phyloP scores from a whole-genome alignment of 2,113 vertebrate species.

The Burhinus bistriatus region DNA sequence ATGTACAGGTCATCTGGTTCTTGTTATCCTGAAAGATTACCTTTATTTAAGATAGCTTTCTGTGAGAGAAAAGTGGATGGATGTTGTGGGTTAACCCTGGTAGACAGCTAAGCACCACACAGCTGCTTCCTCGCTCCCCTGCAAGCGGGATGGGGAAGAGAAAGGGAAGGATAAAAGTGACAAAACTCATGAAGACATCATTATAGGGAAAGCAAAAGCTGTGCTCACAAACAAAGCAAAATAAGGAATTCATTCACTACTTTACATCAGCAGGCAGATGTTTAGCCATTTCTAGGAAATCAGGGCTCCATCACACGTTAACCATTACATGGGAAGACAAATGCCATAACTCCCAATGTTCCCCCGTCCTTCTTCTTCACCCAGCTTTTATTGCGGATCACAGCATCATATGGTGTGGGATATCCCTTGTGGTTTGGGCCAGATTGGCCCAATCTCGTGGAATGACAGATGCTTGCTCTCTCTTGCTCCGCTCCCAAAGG shows the following conservation, averaged over 20 bases:
- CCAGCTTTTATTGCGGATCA: neutral
- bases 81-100: neutral
- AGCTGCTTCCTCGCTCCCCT: rapidly evolving
- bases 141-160: neutral
- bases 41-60: neutral
- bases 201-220: neutral
- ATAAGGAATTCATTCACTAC: neutral
- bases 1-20: neutral
- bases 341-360: rapidly evolving
- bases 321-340: neutral
- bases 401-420: too few relatives aligned
- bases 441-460: too few relatives aligned
- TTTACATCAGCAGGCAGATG: neutral
- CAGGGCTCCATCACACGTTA: neutral
- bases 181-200: neutral
- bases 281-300: neutral
- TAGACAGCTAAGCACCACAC: neutral
- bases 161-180: neutral
- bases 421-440: too few relatives aligned
- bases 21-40: neutral
- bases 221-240: neutral
- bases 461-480: too few relatives aligned
- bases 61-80: neutral
- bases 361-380: rapidly evolving
- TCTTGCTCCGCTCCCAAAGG: too few relatives aligned